Percentiles rank a stretch among this genome's conserved stretches.
Evolutionary conservation across 2,888 invertebrate genomes (phyloP).

Genomic region (Nymphalis urticae): DNA sequence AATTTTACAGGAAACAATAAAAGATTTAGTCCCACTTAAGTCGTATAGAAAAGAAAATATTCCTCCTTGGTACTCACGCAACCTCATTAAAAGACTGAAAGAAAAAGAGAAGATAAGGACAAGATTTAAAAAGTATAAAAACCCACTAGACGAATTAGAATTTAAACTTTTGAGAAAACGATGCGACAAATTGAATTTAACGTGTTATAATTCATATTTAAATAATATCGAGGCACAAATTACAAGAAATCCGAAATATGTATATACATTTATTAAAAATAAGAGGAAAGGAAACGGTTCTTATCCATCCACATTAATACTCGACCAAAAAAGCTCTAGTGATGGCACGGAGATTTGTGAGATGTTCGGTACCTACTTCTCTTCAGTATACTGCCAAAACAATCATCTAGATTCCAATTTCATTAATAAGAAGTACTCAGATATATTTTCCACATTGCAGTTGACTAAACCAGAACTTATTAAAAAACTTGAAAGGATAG

Average conservation of each 20-base stretch:
- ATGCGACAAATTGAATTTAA: background rate
- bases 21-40: background rate
- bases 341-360: too few relatives aligned
- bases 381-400: too few relatives aligned
- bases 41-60: background rate
- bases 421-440: too few relatives aligned
- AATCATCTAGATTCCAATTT: too few relatives aligned
- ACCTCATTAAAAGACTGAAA: conserved; percentile 1
- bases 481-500: conserved; percentile 15
- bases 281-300: too few relatives aligned
- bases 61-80: conserved; percentile 5
- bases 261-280: too few relatives aligned
- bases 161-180: background rate
- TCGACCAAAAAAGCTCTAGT: too few relatives aligned
- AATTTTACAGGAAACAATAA: background rate
- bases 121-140: background rate
- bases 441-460: conserved; percentile 1
- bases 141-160: conserved; percentile 3
- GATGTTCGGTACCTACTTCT: too few relatives aligned
- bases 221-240: conserved; percentile 3
- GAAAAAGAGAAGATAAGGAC: conserved; percentile 1
- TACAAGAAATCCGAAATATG: background rate
- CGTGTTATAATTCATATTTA: background rate
- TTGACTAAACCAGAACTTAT: conserved; percentile 8
- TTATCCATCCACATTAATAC: too few relatives aligned